Base-by-base conservation (phyloP, 2,888 invertebrate species). In the Tiphia femorata region DNA sequence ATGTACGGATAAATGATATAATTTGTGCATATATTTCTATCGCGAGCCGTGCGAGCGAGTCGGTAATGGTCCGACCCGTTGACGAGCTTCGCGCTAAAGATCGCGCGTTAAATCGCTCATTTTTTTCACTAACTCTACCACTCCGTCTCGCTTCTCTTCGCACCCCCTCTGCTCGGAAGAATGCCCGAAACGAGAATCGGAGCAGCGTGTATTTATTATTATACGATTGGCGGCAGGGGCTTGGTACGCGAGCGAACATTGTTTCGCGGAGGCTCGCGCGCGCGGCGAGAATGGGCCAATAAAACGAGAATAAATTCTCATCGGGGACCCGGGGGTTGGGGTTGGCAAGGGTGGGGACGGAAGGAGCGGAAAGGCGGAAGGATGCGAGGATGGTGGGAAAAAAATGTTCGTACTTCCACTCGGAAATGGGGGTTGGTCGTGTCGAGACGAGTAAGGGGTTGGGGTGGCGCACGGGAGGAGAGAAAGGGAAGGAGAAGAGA, bases 291-390 rank as follows among this genome's bases (percentile, higher is more conserved):
- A 66, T 64, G 48, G 63, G 25, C 47, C 65, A 61, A 69, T 62
- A 56, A 60, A 71, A 64, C 54, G 64, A 64, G 67, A 70, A 73
- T 75, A 75, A 72, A 77, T 77, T 67, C 67, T 59, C 65, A 67
- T 64, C 12, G 23, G 8, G 23, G 44, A 1, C 33, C 27, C 29
- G 30, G 40, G 12, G 33, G 33, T 25, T 25, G 12, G 33, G 12
- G 33, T 33, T n/a, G 8, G 7, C 3, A 20, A 40, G 17, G 8
- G 35, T 25, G 21, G 20, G 12, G 21, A n/a, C 8, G 3, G 23
- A 25, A 6, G 14, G 7, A 23, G 6, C 4, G 14, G 3, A 27
- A 5, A 25, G 3, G 10, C 6, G 5, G 2, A 10, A 16, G 8
- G 10, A 19, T 10, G 1, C 19, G 14, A 33, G n/a, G n/a, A 21